Base-by-base conservation (phyloP, 2,113 vertebrate species). In the Thalassarche chlororhynchos region DNA sequence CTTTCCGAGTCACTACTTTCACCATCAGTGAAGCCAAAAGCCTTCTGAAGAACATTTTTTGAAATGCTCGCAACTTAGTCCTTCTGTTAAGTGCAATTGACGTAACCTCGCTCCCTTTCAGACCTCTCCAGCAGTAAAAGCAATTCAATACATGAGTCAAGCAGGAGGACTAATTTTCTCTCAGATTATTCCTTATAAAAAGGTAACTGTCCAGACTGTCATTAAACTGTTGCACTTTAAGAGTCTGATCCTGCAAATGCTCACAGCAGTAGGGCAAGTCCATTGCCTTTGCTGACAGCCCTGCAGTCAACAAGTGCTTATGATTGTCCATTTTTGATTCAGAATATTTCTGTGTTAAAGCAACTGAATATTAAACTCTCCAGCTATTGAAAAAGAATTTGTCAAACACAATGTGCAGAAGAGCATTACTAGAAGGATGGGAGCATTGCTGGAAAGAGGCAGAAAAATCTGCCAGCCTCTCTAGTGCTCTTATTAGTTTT, bases 1-100 rank as follows among this genome's bases (percentile, higher is more conserved):
- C 55, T 76, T 84, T 78, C 83, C 32, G 79, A 97, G 76, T 92
- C 87, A 96, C n/a, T 86, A 17, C 64, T 84, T 97, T 88, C 69
- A 71, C 58, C 61, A 40, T 34, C 60, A 75, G 34, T 84, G 83
- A 97, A 97, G 78, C 14, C 54, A 64, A 92, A 92, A 47, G 6
- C 44, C 31, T 64, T 90, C 69, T 54, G 77, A 87, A 90, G 84
- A 89, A 79, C 21, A 24, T 25, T 79, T 81, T 96, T 93, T 71
- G 8, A 96, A 96, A 83, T 62, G 32, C 54, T 97, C 46, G 72
- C 90, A 90, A 34, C 55, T 93, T 80, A 94, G 80, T 92, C 89
- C 66, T 85, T 97, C 76, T 93, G 57, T 89, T 85, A 84, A 96
- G 82, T 21, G 92, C 58, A 77, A 65, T 55, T 65, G 76, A 89